Percentiles rank a stretch among this genome's conserved stretches.
phyloP scores from a whole-genome alignment of 2,888 invertebrate species.

The Sthenelais limicola region DNA sequence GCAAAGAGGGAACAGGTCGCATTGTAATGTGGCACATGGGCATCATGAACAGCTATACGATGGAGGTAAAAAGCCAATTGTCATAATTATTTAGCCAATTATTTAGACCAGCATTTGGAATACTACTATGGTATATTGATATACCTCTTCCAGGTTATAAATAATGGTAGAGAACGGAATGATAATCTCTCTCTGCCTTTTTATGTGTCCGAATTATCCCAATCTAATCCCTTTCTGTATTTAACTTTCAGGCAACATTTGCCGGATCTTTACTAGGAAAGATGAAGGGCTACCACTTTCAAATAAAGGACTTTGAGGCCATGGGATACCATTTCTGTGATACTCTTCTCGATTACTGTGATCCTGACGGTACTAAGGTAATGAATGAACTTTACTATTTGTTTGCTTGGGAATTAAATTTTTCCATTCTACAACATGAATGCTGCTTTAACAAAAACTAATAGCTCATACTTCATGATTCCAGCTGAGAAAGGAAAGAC shows the following conservation, averaged over 20 bases:
- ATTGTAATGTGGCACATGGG: conserved; percentile 97
- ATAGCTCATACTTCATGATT: no score
- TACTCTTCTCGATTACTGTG: conserved; percentile 91
- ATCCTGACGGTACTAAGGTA: conserved; percentile 71
- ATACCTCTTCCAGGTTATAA: no score
- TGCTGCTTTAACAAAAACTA: no score
- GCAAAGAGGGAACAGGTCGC: conserved; percentile 94
- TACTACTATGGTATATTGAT: no score
- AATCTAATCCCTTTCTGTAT: neutral
- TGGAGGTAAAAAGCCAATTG: no score
- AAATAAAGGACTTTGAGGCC: conserved; percentile 84
- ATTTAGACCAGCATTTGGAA: no score
- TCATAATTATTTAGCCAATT: no score
- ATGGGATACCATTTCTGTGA: conserved; percentile 93
- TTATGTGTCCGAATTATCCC: neutral
- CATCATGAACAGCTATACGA: conserved; percentile 92
- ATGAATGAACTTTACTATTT: neutral
- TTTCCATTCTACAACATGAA: neutral
- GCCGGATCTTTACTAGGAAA: conserved; percentile 86
- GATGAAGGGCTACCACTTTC: conserved; percentile 86
- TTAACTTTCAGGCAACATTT: conserved; percentile 81
- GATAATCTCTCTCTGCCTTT: neutral
- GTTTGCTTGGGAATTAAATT: neutral
- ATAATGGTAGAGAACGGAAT: neutral
- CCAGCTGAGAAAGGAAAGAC: no score